phyloP scores from a whole-genome alignment of 2,797 vertebrate species.

The Balearica regulorum region DNA sequence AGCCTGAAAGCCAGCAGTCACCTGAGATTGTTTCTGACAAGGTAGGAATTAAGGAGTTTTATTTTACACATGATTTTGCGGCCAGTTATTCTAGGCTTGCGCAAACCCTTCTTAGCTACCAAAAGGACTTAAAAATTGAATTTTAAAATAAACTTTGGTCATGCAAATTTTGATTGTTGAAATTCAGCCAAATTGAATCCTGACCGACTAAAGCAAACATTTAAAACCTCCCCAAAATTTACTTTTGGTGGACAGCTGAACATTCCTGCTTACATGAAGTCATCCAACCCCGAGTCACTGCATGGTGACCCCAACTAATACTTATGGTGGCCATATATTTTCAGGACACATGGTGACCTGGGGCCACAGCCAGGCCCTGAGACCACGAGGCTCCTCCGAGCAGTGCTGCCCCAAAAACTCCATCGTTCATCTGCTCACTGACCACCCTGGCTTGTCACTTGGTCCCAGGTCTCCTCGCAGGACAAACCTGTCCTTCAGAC shows the following conservation, averaged over 20 bases:
- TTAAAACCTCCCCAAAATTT: neutral
- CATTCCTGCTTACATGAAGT: neutral
- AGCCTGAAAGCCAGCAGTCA: neutral
- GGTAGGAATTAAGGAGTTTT: neutral
- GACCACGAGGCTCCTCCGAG: neutral
- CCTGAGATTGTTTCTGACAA: neutral
- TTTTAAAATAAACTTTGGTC: neutral
- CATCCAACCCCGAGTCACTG: neutral
- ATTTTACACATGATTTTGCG: neutral
- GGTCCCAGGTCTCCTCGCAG: neutral
- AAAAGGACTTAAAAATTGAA: neutral
- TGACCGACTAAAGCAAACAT: neutral
- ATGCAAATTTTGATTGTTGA: neutral
- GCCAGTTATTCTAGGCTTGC: neutral
- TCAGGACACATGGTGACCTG: neutral
- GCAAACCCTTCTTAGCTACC: neutral
- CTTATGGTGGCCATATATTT: neutral
- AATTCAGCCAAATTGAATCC: neutral
- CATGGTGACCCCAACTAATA: neutral
- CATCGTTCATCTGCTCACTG: neutral
- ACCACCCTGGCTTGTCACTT: neutral
- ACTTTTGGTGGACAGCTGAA: accelerated
- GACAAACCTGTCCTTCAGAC: neutral
- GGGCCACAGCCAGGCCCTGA: neutral
- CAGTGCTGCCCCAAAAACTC: neutral